Conservation (phyloP, 2,797 vertebrate genomes). For the Carcharodon carcharias region DNA sequence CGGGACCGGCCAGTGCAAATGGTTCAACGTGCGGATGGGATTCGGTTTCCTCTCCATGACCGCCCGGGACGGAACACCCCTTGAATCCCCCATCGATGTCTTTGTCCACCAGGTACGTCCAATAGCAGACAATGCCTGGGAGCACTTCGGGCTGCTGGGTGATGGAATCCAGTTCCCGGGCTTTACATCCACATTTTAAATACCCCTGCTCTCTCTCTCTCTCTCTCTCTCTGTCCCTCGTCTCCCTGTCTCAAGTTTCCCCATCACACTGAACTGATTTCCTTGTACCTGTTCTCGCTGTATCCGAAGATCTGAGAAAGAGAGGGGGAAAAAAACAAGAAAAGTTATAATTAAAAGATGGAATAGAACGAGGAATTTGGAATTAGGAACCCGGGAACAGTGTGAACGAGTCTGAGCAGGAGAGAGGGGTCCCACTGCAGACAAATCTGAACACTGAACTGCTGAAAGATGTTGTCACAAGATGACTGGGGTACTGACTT, state of each 20-base stretch:
- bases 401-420: not conserved
- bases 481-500: not conserved
- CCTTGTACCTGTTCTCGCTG: not conserved
- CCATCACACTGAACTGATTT: not conserved
- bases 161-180: not conserved
- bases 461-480: not conserved
- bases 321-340: too few relatives aligned
- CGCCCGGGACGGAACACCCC: conserved; percentile 69
- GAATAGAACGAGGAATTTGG: not conserved
- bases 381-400: not conserved
- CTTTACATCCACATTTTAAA: not conserved
- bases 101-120: conserved; percentile 88
- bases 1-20: conserved; percentile 85
- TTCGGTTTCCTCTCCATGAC: conserved; percentile 98
- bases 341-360: not conserved
- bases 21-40: conserved; percentile 98
- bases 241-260: too few relatives aligned
- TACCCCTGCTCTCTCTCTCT: not conserved
- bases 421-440: not conserved
- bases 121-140: too few relatives aligned
- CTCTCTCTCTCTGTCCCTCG: not conserved
- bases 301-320: not conserved
- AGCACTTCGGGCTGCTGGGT: not conserved
- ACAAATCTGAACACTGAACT: not conserved
- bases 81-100: conserved; percentile 88